These are phyloP conservation scores for Trididemnum clinides DNA, from an alignment of 23 tunicate genomes.

Conservation along the genomic window DNA sequence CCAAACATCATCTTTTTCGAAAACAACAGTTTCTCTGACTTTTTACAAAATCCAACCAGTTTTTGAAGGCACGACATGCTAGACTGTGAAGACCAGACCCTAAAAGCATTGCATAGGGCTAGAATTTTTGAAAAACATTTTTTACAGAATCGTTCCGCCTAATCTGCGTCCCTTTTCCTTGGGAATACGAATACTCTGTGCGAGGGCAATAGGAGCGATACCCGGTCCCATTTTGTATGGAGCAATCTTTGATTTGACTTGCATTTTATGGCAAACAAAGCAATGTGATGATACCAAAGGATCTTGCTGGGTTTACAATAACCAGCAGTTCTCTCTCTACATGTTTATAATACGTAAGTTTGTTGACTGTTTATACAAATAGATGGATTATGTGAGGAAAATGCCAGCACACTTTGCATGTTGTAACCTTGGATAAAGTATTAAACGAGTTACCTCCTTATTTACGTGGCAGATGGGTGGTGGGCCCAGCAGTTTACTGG, in stretches of 20 bases:
- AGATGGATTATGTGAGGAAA: too few relatives aligned
- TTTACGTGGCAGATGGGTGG: too few relatives aligned
- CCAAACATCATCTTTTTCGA: too few relatives aligned
- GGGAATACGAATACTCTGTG: constrained; percentile 81
- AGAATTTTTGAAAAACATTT: constrained; percentile 49
- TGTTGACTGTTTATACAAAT: too few relatives aligned
- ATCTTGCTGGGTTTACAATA: constrained; percentile 33
- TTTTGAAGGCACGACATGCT: too few relatives aligned
- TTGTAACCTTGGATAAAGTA: too few relatives aligned
- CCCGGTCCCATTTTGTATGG: constrained; percentile 94
- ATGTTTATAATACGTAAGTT: constrained; percentile 67
- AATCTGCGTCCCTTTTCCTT: constrained; percentile 69
- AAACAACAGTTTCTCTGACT: too few relatives aligned
- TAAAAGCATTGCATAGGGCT: neutral
- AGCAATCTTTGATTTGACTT: constrained; percentile 68
- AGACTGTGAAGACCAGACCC: too few relatives aligned
- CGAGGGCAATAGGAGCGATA: constrained; percentile 78
- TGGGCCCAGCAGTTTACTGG: too few relatives aligned
- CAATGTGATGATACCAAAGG: constrained; percentile 41
- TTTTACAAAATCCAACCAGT: too few relatives aligned
- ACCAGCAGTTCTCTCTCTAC: constrained; percentile 48
- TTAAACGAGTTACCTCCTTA: too few relatives aligned
- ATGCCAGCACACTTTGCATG: too few relatives aligned
- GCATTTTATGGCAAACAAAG: constrained; percentile 79
- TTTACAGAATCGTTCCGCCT: constrained; percentile 75